Percentiles rank a stretch among this genome's conserved stretches.
These are phyloP conservation scores for Trichonephila inaurata DNA, from an alignment of 1,140 invertebrate species.

Conservation along the genomic window DNA sequence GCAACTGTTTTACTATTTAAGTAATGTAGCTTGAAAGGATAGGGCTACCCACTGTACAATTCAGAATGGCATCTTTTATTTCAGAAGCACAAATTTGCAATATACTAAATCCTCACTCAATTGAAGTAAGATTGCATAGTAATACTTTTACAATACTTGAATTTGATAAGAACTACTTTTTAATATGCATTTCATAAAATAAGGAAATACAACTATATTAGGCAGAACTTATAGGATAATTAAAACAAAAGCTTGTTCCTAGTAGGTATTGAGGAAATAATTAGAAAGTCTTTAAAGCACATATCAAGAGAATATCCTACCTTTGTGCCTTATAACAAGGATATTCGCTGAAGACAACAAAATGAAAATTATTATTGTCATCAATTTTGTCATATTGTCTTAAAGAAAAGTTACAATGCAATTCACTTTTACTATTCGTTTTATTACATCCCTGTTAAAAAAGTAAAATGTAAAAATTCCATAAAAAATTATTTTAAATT, in stretches of 20 bases:
- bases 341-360: conserved; percentile 55
- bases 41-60: not conserved
- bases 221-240: conserved; percentile 9
- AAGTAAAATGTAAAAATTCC: not conserved
- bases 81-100: not conserved
- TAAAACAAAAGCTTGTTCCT: conserved; percentile 63
- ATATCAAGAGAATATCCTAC: conserved; percentile 70
- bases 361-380: not conserved
- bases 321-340: conserved; percentile 73
- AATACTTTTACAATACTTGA: conserved; percentile 46
- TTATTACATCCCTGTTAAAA: not conserved
- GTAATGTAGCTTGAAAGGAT: not conserved
- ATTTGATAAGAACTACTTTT: conserved; percentile 34
- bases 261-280: conserved; percentile 39
- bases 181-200: conserved; percentile 55
- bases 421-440: not conserved
- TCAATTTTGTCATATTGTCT: not conserved
- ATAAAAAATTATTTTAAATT: not conserved
- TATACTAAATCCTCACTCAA: not conserved
- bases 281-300: conserved; percentile 62
- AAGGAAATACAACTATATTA: conserved; percentile 1
- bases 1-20: not conserved
- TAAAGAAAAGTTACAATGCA: not conserved
- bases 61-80: not conserved
- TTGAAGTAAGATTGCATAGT: conserved; percentile 1